Evolutionary conservation across 2,888 invertebrate species (phyloP), one percentile per base, ranked within the genome.

Genomic region (Drosophila nigricruria): DNA sequence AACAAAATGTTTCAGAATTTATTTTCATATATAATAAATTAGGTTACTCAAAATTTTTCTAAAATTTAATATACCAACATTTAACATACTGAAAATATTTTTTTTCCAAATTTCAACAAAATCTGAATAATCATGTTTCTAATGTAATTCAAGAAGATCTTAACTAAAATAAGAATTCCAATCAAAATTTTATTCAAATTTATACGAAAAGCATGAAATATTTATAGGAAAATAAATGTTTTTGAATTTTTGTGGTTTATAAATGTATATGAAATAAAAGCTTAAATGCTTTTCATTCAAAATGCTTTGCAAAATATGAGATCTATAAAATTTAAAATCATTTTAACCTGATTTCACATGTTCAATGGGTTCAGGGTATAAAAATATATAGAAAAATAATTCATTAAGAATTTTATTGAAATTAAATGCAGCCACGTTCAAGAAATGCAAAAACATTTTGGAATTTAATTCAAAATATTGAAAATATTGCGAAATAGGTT

Each of bases 351-450:
- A 30, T 30, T 30, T 30, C 30, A 8, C 6, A 30, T 30, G 30
- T 30, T 30, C 30, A 30, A 30, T 30, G 8, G 30, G 30, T 30
- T 30, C 6, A 30, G 0, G 30, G 30, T 30, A 30, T 30, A 30
- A 10, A 25, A 5, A 10, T 10, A 18, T 30, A 30, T 43, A 3
- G 8, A 12, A 49, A 18, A 18, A 49, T 12, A 3, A 30, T 32
- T 20, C 14, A 18, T 6, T 14, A 8, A 1, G 49, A 20, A 49
- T 30, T 30, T 49, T 14, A 36, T 36, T 12, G 36, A 25, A 52
- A 77, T 52, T 42, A 27, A 64, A 73, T 64, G 58, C 30, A 18
- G 3, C n/a, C 34, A 49, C 32, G 20, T 49, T 30, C 49, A 30
- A 30, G 5, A 42, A 27, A 12, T 47, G 38, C 14, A 14, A 36